Percentiles rank a stretch among this genome's conserved stretches.
phyloP scores from a whole-genome alignment of 2,888 invertebrate species.

The Dolichopus griseipennis region DNA sequence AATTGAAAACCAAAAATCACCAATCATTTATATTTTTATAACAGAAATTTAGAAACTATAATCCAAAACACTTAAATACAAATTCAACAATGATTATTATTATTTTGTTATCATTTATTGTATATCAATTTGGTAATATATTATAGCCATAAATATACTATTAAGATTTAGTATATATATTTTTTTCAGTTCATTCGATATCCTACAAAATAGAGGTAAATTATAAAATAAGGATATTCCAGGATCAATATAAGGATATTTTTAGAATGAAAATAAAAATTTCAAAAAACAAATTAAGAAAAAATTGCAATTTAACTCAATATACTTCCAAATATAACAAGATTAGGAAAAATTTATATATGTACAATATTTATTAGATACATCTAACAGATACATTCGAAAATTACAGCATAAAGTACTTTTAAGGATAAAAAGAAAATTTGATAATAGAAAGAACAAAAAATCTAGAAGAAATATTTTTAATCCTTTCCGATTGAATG shows the following conservation, averaged over 20 bases:
- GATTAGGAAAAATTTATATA: not conserved
- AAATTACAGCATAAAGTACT: not conserved
- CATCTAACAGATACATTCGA: not conserved
- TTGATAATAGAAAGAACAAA: no score
- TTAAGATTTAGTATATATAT: no score
- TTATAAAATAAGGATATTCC: not conserved
- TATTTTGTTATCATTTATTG: not conserved
- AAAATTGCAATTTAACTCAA: not conserved
- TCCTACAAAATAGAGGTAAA: not conserved
- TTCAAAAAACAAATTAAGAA: not conserved
- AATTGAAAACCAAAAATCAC: no score
- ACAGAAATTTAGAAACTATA: no score
- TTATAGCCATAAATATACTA: not conserved
- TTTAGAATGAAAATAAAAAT: no score
- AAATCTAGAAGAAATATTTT: not conserved
- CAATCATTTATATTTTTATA: not conserved
- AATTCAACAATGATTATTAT: no score
- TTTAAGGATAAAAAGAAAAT: not conserved
- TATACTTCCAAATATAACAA: not conserved
- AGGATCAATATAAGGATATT: not conserved
- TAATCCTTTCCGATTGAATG: constrained; percentile 1
- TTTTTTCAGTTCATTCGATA: not conserved
- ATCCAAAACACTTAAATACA: no score
- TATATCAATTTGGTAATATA: not conserved
- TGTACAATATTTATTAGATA: not conserved